Conservation (phyloP, 2,888 invertebrate species). For the Ornithoptera alexandrae region DNA sequence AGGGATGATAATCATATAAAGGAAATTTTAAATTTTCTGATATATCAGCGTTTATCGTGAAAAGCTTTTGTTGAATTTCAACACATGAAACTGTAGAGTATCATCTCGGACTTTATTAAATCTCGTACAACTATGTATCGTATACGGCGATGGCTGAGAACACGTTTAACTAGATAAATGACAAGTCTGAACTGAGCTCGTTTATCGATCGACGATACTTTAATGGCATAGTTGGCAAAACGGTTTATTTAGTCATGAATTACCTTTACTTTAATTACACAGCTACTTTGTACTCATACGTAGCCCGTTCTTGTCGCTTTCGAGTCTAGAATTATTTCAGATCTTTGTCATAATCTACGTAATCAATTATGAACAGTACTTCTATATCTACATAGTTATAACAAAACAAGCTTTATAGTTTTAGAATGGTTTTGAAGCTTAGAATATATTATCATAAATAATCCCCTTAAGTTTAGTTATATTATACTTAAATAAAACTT, state of each 20-base stretch:
- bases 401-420: no score
- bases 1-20: no score
- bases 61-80: no score
- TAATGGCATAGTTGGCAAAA: slow-evolving; percentile 10
- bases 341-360: not conserved
- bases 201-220: not conserved
- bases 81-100: no score
- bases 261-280: not conserved
- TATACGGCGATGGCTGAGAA: not conserved
- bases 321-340: slow-evolving; percentile 2
- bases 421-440: no score
- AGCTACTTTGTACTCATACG: not conserved
- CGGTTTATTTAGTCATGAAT: slow-evolving; percentile 4
- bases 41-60: no score
- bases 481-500: no score
- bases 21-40: no score
- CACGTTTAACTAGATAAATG: slow-evolving; percentile 10
- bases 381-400: no score
- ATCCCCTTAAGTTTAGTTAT: no score
- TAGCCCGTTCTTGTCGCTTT: not conserved
- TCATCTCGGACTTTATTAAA: not conserved
- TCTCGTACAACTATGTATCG: not conserved
- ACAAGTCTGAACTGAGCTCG: not conserved
- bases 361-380: no score
- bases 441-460: no score